Conservation (phyloP, 2,888 invertebrate species). For the Drosophila nigricruria region DNA sequence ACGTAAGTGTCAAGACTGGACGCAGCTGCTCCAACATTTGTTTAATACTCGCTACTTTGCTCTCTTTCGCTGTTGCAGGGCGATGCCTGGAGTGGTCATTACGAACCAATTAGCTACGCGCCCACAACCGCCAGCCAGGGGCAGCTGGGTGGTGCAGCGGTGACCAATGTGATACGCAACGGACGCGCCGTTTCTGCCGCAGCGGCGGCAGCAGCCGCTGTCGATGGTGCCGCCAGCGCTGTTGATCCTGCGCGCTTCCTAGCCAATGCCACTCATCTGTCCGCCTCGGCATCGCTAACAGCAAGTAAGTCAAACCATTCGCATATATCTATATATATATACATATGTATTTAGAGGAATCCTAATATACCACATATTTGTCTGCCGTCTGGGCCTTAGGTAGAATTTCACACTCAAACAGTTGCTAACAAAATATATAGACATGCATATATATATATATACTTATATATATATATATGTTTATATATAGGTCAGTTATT, state of each 20-base stretch:
- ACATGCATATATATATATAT: conserved; percentile 8
- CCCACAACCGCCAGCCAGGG: conserved; percentile 63
- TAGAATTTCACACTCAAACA: conserved; percentile 60
- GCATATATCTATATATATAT: conserved; percentile 5
- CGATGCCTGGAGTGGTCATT: conserved; percentile 80
- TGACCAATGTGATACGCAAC: conserved; percentile 83
- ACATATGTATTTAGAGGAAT: conserved; percentile 7
- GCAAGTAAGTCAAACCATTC: conserved; percentile 88
- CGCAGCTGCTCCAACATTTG: not conserved
- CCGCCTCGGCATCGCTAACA: conserved; percentile 90
- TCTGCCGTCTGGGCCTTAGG: conserved; percentile 48
- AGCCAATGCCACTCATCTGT: conserved; percentile 85
- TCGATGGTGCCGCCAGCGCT: conserved; percentile 34
- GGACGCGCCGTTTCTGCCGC: conserved; percentile 68
- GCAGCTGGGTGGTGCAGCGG: conserved; percentile 65
- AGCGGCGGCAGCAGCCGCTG: conserved; percentile 63
- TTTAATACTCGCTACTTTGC: not conserved
- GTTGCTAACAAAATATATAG: conserved; percentile 14
- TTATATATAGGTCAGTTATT: conserved; percentile 52
- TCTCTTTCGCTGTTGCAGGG: conserved; percentile 61
- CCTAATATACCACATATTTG: conserved; percentile 14
- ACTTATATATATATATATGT: conserved; percentile 1
- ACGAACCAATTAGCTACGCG: conserved; percentile 83
- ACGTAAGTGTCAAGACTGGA: conserved; percentile 71
- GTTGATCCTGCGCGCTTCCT: conserved; percentile 63